Conservation (phyloP, 2,888 invertebrate species). For the Phortica magna region DNA sequence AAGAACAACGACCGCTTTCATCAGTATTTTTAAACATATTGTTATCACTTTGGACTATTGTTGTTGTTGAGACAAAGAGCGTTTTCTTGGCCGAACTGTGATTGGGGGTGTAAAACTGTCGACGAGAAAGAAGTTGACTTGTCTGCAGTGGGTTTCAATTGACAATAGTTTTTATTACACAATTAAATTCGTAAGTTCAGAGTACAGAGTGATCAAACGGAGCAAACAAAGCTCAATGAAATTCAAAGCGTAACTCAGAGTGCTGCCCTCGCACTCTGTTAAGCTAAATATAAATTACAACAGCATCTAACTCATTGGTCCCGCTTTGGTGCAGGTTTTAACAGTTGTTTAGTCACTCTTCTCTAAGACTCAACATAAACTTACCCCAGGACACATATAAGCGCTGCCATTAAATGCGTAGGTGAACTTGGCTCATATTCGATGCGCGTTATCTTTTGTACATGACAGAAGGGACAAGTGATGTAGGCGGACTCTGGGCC, state of each 20-base stretch:
- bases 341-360: too few species aligned
- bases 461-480: constrained; percentile 73
- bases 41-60: not conserved
- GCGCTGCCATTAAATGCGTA: constrained; percentile 73
- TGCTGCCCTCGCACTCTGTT: not conserved
- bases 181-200: not conserved
- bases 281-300: not conserved
- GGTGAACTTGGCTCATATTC: constrained; percentile 72
- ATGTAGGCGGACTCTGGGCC: constrained; percentile 71
- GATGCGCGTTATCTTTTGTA: constrained; percentile 70
- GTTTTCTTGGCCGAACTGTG: not conserved
- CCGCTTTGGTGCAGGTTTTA: not conserved
- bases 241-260: not conserved
- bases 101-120: not conserved
- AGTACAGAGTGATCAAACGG: not conserved
- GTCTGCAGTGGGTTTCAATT: not conserved
- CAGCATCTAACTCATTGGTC: not conserved
- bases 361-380: constrained; percentile 40
- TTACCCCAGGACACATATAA: constrained; percentile 75
- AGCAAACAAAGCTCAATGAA: not conserved
- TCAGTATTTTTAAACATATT: not conserved
- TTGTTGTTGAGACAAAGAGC: not conserved
- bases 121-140: not conserved
- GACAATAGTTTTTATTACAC: not conserved
- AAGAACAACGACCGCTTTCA: too few species aligned